Evolutionary conservation across 2,888 invertebrate species (phyloP).

Genomic region (Lochmaea capreae): DNA sequence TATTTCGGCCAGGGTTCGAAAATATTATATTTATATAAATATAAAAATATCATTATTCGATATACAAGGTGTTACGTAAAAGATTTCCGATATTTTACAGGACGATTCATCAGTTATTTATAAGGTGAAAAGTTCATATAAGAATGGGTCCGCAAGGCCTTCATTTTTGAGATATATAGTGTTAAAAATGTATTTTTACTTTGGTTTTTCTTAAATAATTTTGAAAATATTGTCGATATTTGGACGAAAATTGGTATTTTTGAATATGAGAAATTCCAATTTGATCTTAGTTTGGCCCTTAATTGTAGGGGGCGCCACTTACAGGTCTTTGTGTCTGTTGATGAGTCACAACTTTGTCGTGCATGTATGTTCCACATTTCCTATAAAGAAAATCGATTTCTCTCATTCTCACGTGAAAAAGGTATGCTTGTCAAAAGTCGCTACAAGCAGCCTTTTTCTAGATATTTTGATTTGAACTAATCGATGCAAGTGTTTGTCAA

Average conservation of each 20-base stretch:
- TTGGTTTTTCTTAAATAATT: conserved; percentile 10
- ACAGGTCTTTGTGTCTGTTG: conserved; percentile 13
- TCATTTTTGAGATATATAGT: neutral
- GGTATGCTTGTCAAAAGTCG: conserved; percentile 14
- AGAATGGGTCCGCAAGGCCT: conserved; percentile 13
- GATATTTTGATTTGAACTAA: neutral
- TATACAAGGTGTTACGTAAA: no score
- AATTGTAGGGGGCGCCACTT: conserved; percentile 14
- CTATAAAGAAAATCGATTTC: conserved; percentile 9
- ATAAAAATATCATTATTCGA: neutral
- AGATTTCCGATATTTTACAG: neutral
- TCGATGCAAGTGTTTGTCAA: neutral
- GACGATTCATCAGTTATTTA: conserved; percentile 6
- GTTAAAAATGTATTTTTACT: conserved; percentile 10
- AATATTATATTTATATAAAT: neutral
- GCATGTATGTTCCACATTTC: neutral
- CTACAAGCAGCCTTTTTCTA: conserved; percentile 7
- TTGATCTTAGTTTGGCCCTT: neutral
- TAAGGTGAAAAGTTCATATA: conserved; percentile 5
- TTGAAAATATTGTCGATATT: neutral
- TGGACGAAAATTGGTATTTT: no score
- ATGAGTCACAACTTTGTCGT: neutral
- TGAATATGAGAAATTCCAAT: neutral
- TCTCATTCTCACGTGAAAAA: conserved; percentile 17
- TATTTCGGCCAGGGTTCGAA: neutral